These are phyloP conservation scores for Dipodomys stephensi DNA, from an alignment of 2,113 vertebrate genomes.

Conservation along the genomic window DNA sequence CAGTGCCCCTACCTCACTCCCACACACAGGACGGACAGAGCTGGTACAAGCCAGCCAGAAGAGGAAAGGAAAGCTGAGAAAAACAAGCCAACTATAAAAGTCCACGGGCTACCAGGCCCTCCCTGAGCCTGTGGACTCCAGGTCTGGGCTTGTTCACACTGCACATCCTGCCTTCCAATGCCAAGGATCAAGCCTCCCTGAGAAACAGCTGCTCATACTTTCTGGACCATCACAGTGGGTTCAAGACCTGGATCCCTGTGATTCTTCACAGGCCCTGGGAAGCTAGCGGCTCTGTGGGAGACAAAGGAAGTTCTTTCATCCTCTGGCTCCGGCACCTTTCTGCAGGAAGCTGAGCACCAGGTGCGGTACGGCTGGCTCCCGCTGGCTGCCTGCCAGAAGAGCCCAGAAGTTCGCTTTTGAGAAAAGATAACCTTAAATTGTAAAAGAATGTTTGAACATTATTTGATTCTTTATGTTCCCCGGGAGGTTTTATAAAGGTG, in stretches of 20 bases:
- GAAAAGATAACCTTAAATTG: slow-evolving; percentile 10
- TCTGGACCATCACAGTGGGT: background rate
- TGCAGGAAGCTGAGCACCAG: background rate
- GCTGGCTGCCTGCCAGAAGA: background rate
- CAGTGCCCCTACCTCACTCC: background rate
- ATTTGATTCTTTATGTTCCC: background rate
- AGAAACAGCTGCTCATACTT: background rate
- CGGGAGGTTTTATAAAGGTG: background rate
- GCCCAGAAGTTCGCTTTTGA: background rate
- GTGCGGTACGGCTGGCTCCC: background rate
- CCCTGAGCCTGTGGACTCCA: too few species aligned
- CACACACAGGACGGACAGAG: background rate
- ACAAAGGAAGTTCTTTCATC: background rate
- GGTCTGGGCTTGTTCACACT: background rate
- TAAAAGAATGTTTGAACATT: background rate
- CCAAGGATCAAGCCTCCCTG: too few species aligned
- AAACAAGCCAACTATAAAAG: background rate
- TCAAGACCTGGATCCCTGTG: background rate
- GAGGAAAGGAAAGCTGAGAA: background rate
- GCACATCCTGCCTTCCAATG: background rate
- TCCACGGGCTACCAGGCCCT: background rate
- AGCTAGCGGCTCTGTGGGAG: background rate
- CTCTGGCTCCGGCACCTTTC: background rate
- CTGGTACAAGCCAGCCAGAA: background rate
- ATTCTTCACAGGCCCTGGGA: background rate